phyloP scores from a whole-genome alignment of 2,797 vertebrate species.

The Alauda arvensis region DNA sequence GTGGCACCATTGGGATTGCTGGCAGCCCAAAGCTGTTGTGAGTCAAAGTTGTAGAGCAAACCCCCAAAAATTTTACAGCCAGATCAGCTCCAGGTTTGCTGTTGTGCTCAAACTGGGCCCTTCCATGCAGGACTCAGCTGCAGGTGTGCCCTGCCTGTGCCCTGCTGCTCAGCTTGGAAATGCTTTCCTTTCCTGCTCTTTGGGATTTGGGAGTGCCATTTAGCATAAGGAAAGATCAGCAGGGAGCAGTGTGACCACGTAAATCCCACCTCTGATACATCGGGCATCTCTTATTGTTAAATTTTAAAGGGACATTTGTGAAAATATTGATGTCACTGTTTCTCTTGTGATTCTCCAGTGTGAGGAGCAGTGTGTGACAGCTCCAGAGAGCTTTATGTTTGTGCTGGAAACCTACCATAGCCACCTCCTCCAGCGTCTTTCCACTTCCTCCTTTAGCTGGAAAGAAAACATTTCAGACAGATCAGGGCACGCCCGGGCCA shows the following conservation, averaged over 20 bases:
- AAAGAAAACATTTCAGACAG: background rate
- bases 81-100: accelerated
- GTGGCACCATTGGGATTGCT: background rate
- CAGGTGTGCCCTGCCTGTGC: accelerated
- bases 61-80: background rate
- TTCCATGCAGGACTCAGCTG: accelerated
- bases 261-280: accelerated
- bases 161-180: background rate
- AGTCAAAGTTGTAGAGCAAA: background rate
- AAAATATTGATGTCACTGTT: background rate
- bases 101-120: background rate
- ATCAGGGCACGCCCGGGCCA: accelerated
- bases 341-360: accelerated
- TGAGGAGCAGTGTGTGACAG: accelerated
- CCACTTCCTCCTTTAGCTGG: slow-evolving; percentile 61
- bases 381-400: accelerated
- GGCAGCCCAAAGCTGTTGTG: accelerated
- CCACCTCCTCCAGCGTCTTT: slow-evolving; percentile 60
- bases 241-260: accelerated
- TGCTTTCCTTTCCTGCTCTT: background rate
- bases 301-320: background rate
- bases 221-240: background rate
- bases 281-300: accelerated
- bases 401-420: slow-evolving; percentile 41
- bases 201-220: accelerated